Base-by-base conservation (phyloP, 1,140 invertebrate species). In the Babylonia areolata region DNA sequence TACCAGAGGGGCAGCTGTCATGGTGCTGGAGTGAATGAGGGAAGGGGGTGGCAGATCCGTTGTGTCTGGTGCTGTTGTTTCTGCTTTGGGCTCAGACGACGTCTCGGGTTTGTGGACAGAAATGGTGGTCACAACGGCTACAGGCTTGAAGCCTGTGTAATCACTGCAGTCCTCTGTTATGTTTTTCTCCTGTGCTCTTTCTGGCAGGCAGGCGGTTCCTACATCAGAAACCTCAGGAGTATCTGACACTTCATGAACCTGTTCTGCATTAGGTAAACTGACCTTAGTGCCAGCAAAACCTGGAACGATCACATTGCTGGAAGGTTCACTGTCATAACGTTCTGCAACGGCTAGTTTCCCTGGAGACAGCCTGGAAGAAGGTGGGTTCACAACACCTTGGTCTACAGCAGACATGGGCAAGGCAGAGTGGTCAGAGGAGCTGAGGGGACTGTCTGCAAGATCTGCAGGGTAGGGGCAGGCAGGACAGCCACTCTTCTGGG, bases 81-180 rank as follows among this genome's bases (percentile, higher is more conserved):
- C 81, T 23, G 15, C 35, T 5, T 35, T 39, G 20, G 15, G 17
- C 28, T 77, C 37, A 9, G 20, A 17, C 2, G 5, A 40, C 28
- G n/a, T 31, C 33, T 54, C 54, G n/a, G 28, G 31, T 33, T 51
- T 35, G 54, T 54, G 64, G 15, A 20, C n/a, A 58, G 46, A 2
- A 1, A 81, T n/a, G 3, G 54, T 69, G 37, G 81, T 82, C 81
- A 82, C 37, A 20, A 82, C 23, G 20, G 54, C 81, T 3, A 82
- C 81, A 28, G 81, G 81, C 28, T 82, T 51, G 40, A 82, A 82
- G 28, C 69, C 81, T 23, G 51, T 37, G 37, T 58, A 58, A 39
- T 69, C 37, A n/a, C 23, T 69, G 6, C 37, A 1, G 64, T 82
- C 35, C 3, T 58, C 37, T 20, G 81, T 35, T 2, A 12, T n/a